Percentiles rank a stretch among this genome's conserved stretches.
Evolutionary conservation across 2,888 invertebrate species (phyloP).

Genomic region (Lasioglossum marginatum): DNA sequence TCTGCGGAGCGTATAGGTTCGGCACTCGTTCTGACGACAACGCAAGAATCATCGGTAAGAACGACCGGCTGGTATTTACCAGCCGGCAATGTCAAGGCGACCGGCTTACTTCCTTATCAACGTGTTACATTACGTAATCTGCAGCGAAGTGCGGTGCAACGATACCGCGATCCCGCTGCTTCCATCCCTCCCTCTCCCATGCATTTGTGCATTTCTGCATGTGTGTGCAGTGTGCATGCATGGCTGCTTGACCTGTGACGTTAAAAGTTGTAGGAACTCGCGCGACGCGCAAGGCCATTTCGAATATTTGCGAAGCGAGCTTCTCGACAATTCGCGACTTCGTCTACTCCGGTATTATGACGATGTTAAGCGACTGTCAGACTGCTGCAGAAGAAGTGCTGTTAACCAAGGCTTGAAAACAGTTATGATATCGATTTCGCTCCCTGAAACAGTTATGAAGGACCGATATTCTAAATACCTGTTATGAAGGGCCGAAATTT

Average conservation of each 20-base stretch:
- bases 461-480: too few species aligned
- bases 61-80: constrained; percentile 52
- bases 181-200: background rate
- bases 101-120: constrained; percentile 71
- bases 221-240: background rate
- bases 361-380: background rate
- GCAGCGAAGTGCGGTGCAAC: constrained; percentile 62
- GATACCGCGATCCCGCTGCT: constrained; percentile 59
- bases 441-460: too few species aligned
- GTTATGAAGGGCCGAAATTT: too few species aligned
- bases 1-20: background rate
- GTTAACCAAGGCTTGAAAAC: too few species aligned
- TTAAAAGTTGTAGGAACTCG: constrained; percentile 53
- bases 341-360: background rate
- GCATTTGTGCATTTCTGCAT: background rate
- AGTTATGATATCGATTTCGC: too few species aligned
- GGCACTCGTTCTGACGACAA: background rate
- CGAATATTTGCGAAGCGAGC: constrained; percentile 55
- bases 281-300: constrained; percentile 54
- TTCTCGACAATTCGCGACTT: constrained; percentile 10
- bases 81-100: constrained; percentile 72
- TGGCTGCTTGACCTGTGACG: constrained; percentile 69
- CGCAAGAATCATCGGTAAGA: constrained; percentile 48
- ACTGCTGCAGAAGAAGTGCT: background rate
- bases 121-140: constrained; percentile 59